Evolutionary conservation across 2,888 invertebrate genomes (phyloP).

Genomic region (Heliconius ethilla): DNA sequence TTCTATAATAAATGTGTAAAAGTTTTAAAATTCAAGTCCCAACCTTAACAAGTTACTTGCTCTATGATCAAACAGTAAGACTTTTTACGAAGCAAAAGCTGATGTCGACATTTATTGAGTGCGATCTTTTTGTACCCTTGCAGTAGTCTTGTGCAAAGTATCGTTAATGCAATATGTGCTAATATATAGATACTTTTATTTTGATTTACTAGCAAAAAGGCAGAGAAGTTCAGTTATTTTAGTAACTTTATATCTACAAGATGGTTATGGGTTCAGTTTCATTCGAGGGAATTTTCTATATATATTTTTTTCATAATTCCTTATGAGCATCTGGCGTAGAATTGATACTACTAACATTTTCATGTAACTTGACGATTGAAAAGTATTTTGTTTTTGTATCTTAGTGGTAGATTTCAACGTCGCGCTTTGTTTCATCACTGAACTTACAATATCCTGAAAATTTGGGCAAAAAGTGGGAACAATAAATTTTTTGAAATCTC

Average conservation of each 20-base stretch:
- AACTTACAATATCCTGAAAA: background rate
- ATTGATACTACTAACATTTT: background rate
- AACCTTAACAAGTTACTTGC: background rate
- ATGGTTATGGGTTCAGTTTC: background rate
- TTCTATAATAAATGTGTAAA: no score
- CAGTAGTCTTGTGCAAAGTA: slow-evolving; percentile 31
- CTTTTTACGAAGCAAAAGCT: slow-evolving; percentile 2
- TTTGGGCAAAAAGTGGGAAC: no score
- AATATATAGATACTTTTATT: slow-evolving; percentile 3
- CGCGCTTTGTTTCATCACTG: background rate
- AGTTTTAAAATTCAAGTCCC: background rate
- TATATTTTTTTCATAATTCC: no score
- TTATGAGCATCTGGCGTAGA: background rate
- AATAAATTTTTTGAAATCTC: no score
- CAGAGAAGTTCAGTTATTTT: background rate
- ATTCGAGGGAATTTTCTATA: background rate
- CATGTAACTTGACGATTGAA: background rate
- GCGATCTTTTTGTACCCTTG: slow-evolving; percentile 29
- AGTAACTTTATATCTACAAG: background rate
- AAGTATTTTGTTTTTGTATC: background rate
- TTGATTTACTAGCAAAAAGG: background rate
- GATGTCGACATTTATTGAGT: slow-evolving; percentile 21
- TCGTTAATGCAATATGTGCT: slow-evolving; percentile 12
- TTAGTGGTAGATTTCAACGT: no score
- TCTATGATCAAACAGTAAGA: background rate